These are phyloP conservation scores for Dunckerocampus dactyliophorus DNA, from an alignment of 2,113 vertebrate species.

Conservation along the genomic window DNA sequence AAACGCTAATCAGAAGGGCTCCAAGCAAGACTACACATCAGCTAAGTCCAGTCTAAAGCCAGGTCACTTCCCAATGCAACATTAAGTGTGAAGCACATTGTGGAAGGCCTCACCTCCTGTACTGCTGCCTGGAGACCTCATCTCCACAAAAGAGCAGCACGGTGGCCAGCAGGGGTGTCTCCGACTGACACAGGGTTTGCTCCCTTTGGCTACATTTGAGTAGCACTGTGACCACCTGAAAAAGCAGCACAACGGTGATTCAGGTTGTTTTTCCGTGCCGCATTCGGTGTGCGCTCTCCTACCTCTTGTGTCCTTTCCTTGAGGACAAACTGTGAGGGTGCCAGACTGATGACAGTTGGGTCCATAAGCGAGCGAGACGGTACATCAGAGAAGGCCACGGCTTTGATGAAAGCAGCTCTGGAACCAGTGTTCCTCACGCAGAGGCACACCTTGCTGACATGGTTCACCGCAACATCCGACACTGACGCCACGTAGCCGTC, in stretches of 20 bases:
- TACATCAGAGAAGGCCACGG: constrained; percentile 77
- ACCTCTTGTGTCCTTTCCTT: constrained; percentile 88
- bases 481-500: constrained; percentile 81
- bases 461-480: constrained; percentile 61
- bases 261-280: neutral
- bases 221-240: constrained; percentile 82
- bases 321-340: constrained; percentile 90
- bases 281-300: constrained; percentile 5
- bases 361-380: constrained; percentile 71
- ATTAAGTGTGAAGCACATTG: neutral
- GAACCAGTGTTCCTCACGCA: constrained; percentile 85
- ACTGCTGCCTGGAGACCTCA: constrained; percentile 89
- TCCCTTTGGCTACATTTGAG: constrained; percentile 73
- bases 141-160: constrained; percentile 89
- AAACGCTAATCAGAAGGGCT: no score
- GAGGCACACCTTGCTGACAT: constrained; percentile 75
- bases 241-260: neutral
- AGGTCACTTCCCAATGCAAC: no score
- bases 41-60: no score
- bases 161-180: constrained; percentile 69
- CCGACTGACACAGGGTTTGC: constrained; percentile 55
- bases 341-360: constrained; percentile 73
- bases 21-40: no score
- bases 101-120: constrained; percentile 76
- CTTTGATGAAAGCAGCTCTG: constrained; percentile 89